Base-by-base conservation (phyloP, 2,888 invertebrate species). In the Rhingia rostrata region DNA sequence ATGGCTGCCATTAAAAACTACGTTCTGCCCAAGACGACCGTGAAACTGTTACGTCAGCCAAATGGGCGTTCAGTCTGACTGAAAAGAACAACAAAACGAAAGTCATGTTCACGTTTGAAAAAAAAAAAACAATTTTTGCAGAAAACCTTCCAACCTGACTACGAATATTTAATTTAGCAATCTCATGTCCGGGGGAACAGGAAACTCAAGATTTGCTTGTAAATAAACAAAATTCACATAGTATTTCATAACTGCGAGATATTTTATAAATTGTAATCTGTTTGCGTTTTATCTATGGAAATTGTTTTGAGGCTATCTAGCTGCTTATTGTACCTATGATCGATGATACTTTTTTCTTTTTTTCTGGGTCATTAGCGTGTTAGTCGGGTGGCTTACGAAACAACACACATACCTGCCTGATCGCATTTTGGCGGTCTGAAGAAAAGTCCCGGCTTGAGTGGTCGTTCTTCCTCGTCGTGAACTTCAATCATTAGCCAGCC, bases 331-430 rank as follows among this genome's bases (percentile, higher is more conserved):
- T 22, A 47, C 58, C 56, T 56, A 58, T 69, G 54, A 54, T 54
- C 32, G 35, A 70, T 32, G 32, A 60, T 41, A 12, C 39, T 64
- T 35, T 66, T 45, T 54, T 60, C 60, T 49, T 33, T 66, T 77
- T 58, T 49, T 6, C 51, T 54, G 61, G 63, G 79, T 80, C 80
- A 84, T 84, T 84, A 84, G 84, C 80, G 67, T 82, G 87, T 90
- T 90, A 90, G 90, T 90, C 83, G 84, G 69, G 60, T 75, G 56
- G 80, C 80, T 66, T 56, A 84, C 80, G 45, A 88, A 89, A 91
- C 91, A 89, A 90, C 90, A 91, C 91, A 90, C 91, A 88, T 90
- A 91, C 91, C 90, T 91, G 91, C 91, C 91, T 91, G 90, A 84
- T 90, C 90, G 84, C 91, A 91, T 87, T 90, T 90, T 79, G 91